Base-by-base conservation (phyloP, 2,888 invertebrate genomes). In the Limenitis camilla region DNA sequence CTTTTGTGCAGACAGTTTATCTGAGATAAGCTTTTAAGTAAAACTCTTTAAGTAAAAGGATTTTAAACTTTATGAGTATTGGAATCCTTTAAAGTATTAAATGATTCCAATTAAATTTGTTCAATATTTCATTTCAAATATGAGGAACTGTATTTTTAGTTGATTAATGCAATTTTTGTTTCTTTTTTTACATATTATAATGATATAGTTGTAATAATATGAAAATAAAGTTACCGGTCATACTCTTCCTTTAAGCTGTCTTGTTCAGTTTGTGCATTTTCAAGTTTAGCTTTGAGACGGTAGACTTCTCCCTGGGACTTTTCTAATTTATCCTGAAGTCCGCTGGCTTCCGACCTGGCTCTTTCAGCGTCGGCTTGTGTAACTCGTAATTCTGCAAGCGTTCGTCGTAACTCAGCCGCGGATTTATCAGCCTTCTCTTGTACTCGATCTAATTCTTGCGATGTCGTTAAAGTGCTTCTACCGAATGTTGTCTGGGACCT, bases 301-400 rank as follows among this genome's bases (percentile, higher is more conserved):
- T 97, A 97, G 35, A 97, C 96, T 81, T 97, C 97, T 57, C 97
- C 97, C 81, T 97, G 97, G 51, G 96, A 95, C 85, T 96, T 96
- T 76, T 97, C 97, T 58, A 97, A 83, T 86, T 97, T 97, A 71
- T 97, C 97, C 76, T 97, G 97, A 53, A 96, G 87, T 10, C 92
- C 93, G 43, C 94, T 91, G 0, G 95, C 93, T 76, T 96, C 96
- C 32, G 92, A 90, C 55, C 94, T 91, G 41, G 95, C 93, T 71
- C 97, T 90, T 69, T 97, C 97, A 62, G 94, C 95, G 76, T 97
- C 97, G 40, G 96, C 94, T 78, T 96, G 96, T 51, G 96, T 96
- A 40, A 96, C 96, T 72, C 97, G 90, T 53, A 97, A 87, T 76
- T 97, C 97, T 6, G 97, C 96, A 71, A 95, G 94, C 49, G 95